Evolutionary conservation across 2,797 vertebrate species (phyloP).

Genomic region (Lepus townsendii): DNA sequence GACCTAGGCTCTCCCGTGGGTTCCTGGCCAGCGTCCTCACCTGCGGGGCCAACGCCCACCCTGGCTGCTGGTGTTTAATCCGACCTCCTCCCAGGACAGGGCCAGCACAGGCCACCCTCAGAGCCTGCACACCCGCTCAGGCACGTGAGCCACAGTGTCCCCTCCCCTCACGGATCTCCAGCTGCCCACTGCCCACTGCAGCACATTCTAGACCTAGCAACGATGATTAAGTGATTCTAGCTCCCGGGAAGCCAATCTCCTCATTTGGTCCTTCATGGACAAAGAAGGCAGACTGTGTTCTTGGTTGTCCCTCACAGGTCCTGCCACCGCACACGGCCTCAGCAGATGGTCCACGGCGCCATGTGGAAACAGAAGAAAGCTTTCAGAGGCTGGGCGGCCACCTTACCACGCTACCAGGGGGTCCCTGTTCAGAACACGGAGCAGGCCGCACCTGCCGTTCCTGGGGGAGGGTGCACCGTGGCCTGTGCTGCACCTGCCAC

Average conservation of each 20-base stretch:
- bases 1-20: too few species aligned
- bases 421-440: not conserved
- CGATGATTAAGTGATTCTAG: too few species aligned
- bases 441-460: not conserved
- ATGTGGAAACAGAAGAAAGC: accelerated
- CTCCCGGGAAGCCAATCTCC: not conserved
- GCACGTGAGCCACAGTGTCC: too few species aligned
- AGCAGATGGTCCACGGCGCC: accelerated
- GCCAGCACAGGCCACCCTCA: not conserved
- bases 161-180: not conserved
- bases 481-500: not conserved
- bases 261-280: not conserved
- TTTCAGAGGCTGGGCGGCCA: accelerated
- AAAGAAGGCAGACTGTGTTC: not conserved
- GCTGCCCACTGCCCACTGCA: not conserved
- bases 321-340: not conserved
- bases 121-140: too few species aligned
- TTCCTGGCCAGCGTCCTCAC: too few species aligned
- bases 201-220: not conserved
- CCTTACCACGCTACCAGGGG: accelerated
- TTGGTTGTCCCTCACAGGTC: too few species aligned
- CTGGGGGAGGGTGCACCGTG: accelerated
- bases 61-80: not conserved
- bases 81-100: not conserved
- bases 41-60: too few species aligned